Evolutionary conservation across 1,140 invertebrate species (phyloP), one percentile per base, ranked within the genome.

Genomic region (Hylyphantes graminicola): DNA sequence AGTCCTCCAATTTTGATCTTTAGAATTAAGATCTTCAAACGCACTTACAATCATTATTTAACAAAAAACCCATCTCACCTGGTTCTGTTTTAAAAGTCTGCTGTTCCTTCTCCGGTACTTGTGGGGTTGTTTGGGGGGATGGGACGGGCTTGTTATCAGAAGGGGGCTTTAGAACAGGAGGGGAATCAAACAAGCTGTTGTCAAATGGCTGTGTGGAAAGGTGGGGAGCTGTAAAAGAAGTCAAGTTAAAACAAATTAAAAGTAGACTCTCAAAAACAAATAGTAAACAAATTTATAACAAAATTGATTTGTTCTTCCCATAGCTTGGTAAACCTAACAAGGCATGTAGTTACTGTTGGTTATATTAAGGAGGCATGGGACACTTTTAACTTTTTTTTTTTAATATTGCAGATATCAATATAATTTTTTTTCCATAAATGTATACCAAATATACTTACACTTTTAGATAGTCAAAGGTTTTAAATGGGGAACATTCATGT

Each of bases 161-260:
- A 57, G 86, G 85, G 51, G 87, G 78, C 82, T 87, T 87, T 35
- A 81, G 90, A 88, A 0, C 88, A 88, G 54, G 90, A 12, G 92
- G 91, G 13, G 92, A 91, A 89, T 96, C 95, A 51, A 97, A 91
- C 73, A 97, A 89, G 74, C 93, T 93, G 81, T 93, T 93, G 89
- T 97, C 96, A 88, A 95, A 92, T 64, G 93, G 93, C 85, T 97
- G 92, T 87, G 94, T 92, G 17, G 94, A 93, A 64, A 98, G 90
- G 90, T 95, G 94, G 1, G 96, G 96, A 13, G 94, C 95, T 87
- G 77, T 54, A 81, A 63, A n/a, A 51, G 5, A 35, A 35, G 35
- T 2, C 35, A 35, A 59, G 65, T 78, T 85, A n/a, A 13, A 59
- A 59, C 8, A 4, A 59, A 59, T 13, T 13, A 59, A 59, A 59